A percentile compares a stretch with the other conserved stretches of the same genome.
Conservation (phyloP, 35 echinoderm and acorn worm genomes). For the Acanthaster planci region DNA sequence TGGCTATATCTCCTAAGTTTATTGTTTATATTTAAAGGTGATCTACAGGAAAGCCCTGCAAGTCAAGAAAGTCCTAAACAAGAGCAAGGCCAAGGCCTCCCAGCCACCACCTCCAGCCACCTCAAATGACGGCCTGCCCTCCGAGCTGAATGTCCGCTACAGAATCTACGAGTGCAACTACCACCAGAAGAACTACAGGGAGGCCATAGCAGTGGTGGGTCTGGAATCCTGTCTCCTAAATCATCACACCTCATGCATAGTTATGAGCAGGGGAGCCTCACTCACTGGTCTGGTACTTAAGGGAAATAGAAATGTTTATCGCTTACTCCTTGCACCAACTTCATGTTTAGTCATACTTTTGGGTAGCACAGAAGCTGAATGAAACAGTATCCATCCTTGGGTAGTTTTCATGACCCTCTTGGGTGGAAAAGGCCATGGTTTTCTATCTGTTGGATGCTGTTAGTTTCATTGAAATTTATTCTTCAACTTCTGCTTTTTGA, state of each 20-base stretch:
- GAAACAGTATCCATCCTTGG: too few species aligned
- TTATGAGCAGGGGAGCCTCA: neutral
- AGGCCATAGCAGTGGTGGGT: slow-evolving; percentile 87
- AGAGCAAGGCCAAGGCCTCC: slow-evolving; percentile 63
- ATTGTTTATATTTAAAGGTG: slow-evolving; percentile 27
- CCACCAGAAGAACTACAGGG: slow-evolving; percentile 73
- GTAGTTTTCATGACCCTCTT: too few species aligned
- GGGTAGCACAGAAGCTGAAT: too few species aligned
- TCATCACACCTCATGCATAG: neutral
- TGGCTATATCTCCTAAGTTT: too few species aligned
- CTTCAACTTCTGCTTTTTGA: too few species aligned
- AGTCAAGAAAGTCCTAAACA: slow-evolving; percentile 83
- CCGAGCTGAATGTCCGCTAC: slow-evolving; percentile 85
- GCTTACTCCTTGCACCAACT: too few species aligned
- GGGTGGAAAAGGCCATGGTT: too few species aligned
- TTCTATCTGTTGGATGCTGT: too few species aligned
- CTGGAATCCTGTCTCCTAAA: neutral
- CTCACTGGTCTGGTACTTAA: too few species aligned
- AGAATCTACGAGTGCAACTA: slow-evolving; percentile 92
- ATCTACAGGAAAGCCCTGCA: slow-evolving; percentile 86
- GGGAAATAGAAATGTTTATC: too few species aligned
- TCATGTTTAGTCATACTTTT: too few species aligned
- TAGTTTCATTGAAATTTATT: too few species aligned
- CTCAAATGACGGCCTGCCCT: slow-evolving; percentile 57
- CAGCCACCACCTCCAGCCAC: slow-evolving; percentile 12